Percentiles rank a stretch among this genome's conserved stretches.
Evolutionary conservation across 2,888 invertebrate genomes (phyloP).

Genomic region (Torymus texanus): DNA sequence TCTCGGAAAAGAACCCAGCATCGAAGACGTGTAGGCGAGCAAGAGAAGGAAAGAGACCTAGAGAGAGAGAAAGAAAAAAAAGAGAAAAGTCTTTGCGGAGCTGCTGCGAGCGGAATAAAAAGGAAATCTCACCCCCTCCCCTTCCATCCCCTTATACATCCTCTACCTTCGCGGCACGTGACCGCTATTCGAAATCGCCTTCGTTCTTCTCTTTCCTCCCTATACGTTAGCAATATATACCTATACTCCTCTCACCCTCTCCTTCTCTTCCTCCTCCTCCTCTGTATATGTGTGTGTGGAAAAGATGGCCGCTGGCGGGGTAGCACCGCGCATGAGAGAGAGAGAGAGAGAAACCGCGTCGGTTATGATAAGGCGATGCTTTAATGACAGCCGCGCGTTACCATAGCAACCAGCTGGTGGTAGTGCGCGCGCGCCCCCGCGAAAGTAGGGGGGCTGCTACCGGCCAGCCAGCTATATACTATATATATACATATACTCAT

Average conservation of each 20-base stretch:
- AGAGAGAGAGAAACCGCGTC: slow-evolving; percentile 68
- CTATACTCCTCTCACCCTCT: slow-evolving; percentile 1
- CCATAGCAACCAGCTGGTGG: slow-evolving; percentile 72
- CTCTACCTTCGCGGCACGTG: slow-evolving; percentile 59
- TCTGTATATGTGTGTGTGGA: slow-evolving; percentile 63
- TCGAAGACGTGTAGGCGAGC: too few relatives aligned
- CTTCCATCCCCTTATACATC: slow-evolving; percentile 30
- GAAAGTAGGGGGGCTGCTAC: too few relatives aligned
- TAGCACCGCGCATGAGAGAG: slow-evolving; percentile 58
- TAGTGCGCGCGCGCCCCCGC: slow-evolving; percentile 51
- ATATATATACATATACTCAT: too few relatives aligned
- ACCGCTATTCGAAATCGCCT: slow-evolving; percentile 61
- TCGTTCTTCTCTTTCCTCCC: too few relatives aligned
- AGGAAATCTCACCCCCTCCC: slow-evolving; percentile 60
- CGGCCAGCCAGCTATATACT: too few relatives aligned
- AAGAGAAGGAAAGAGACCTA: too few relatives aligned
- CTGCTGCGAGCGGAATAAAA: slow-evolving; percentile 61
- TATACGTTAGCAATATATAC: too few relatives aligned
- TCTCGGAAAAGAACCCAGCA: too few relatives aligned
- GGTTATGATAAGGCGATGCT: slow-evolving; percentile 76
- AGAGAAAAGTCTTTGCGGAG: slow-evolving; percentile 18
- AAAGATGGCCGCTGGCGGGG: slow-evolving; percentile 71
- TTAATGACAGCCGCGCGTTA: slow-evolving; percentile 72
- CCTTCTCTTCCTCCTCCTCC: slow-evolving; percentile 16
- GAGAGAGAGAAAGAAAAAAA: too few relatives aligned